These are phyloP conservation scores for Zophobas atratus DNA, from an alignment of 1,140 invertebrate genomes.

Conservation along the genomic window DNA sequence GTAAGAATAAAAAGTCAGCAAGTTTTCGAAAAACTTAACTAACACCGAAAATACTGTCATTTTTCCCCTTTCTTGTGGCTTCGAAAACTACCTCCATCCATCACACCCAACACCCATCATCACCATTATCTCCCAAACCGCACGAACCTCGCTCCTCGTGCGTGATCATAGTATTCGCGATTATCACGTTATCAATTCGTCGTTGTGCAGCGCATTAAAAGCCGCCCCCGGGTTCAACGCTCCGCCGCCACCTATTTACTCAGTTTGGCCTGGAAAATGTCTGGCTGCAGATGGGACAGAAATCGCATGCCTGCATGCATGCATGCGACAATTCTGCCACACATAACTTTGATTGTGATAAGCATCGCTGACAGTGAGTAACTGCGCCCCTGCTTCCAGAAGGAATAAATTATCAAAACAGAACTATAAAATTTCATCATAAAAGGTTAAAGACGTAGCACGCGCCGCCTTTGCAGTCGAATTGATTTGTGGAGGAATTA, in stretches of 20 bases:
- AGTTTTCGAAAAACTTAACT: no score
- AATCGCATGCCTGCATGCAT: background rate
- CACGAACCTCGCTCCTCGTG: background rate
- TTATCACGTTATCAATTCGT: background rate
- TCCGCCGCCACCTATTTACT: background rate
- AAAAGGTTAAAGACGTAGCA: slow-evolving; percentile 27
- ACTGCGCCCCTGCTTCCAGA: slow-evolving; percentile 1
- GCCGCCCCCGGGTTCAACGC: background rate
- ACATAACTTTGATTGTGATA: slow-evolving; percentile 21
- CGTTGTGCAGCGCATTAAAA: no score
- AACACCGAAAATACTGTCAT: no score
- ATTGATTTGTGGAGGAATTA: background rate
- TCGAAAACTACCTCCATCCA: no score
- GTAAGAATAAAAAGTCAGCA: no score
- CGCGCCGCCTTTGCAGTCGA: background rate
- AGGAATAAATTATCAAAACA: slow-evolving; percentile 32
- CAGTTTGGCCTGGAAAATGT: no score
- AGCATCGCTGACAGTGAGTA: slow-evolving; percentile 13
- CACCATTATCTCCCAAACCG: no score
- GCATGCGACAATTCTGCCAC: slow-evolving; percentile 23
- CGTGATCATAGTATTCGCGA: background rate
- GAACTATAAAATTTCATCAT: slow-evolving; percentile 7
- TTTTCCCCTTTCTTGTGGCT: no score
- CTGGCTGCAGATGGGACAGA: background rate
- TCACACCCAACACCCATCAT: no score